phyloP scores from a whole-genome alignment of 2,888 invertebrate genomes.

The Zeuzera pyrina region DNA sequence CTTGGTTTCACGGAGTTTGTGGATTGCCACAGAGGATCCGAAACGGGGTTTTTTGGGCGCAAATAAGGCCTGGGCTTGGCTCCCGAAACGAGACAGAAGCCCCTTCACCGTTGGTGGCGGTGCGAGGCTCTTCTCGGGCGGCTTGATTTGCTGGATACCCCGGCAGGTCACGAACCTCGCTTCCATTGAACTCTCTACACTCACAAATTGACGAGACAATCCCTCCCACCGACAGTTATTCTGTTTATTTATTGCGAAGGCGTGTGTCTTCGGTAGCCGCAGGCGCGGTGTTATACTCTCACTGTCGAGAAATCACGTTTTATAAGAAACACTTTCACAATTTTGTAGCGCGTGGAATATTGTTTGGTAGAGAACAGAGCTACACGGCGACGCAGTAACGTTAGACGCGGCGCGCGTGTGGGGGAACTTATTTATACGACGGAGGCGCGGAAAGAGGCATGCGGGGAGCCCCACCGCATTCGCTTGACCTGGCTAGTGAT shows the following conservation, averaged over 20 bases:
- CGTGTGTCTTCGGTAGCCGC: slow-evolving; percentile 24
- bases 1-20: slow-evolving; percentile 81
- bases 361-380: slow-evolving; percentile 32
- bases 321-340: slow-evolving; percentile 66
- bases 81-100: slow-evolving; percentile 69
- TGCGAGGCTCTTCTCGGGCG: slow-evolving; percentile 67
- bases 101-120: slow-evolving; percentile 66
- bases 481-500: slow-evolving; percentile 50
- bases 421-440: slow-evolving; percentile 41
- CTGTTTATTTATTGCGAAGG: slow-evolving; percentile 13
- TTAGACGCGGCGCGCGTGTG: slow-evolving; percentile 66
- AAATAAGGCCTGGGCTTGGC: slow-evolving; percentile 69
- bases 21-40: slow-evolving; percentile 79
- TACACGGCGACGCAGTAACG: slow-evolving; percentile 47
- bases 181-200: slow-evolving; percentile 69
- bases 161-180: slow-evolving; percentile 72
- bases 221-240: slow-evolving; percentile 40
- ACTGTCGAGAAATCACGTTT: slow-evolving; percentile 55
- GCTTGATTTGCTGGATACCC: slow-evolving; percentile 70
- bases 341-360: slow-evolving; percentile 50
- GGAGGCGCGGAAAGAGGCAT: slow-evolving; percentile 24
- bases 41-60: slow-evolving; percentile 69
- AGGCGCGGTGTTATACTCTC: slow-evolving; percentile 48
- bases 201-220: slow-evolving; percentile 43
- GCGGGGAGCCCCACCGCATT: slow-evolving; percentile 28